These are phyloP conservation scores for Acleris holmiana DNA, from an alignment of 2,888 invertebrate genomes.

Conservation along the genomic window DNA sequence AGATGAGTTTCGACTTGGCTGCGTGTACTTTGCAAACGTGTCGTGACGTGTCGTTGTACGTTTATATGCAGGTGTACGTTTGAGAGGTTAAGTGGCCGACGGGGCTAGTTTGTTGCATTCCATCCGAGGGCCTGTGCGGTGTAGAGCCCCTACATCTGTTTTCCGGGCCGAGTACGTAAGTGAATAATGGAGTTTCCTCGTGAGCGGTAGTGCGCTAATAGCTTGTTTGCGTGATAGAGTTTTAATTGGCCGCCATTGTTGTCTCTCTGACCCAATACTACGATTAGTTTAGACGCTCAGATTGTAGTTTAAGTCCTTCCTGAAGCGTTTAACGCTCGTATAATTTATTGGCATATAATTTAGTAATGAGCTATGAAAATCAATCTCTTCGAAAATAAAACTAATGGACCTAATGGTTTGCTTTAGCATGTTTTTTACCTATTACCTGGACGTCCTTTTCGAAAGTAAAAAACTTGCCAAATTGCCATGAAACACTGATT, in stretches of 20 bases:
- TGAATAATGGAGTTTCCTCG: conserved; percentile 36
- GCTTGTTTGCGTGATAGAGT: conserved; percentile 56
- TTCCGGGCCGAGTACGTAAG: conserved; percentile 30
- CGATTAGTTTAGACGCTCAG: conserved; percentile 43
- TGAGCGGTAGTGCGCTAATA: conserved; percentile 44
- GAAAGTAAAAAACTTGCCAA: not conserved
- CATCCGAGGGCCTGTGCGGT: conserved; percentile 5
- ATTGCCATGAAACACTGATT: not conserved
- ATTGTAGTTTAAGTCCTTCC: conserved; percentile 25
- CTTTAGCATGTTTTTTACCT: not conserved
- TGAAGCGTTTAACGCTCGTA: conserved; percentile 5
- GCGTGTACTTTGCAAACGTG: conserved; percentile 1
- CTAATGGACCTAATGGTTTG: not conserved
- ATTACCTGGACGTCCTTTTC: not conserved
- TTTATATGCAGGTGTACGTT: conserved; percentile 14
- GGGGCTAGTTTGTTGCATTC: conserved; percentile 27
- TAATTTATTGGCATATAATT: conserved; percentile 6
- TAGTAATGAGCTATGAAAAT: not conserved
- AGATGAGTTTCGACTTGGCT: not conserved
- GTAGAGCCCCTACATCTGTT: conserved; percentile 28
- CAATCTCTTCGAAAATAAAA: not conserved
- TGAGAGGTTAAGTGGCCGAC: conserved; percentile 6
- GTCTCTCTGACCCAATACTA: conserved; percentile 47
- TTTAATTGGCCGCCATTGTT: conserved; percentile 60
- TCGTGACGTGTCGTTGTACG: not conserved